Evolutionary conservation across 2,113 vertebrate genomes (phyloP).

Genomic region (Anarhynchus alexandrinus): DNA sequence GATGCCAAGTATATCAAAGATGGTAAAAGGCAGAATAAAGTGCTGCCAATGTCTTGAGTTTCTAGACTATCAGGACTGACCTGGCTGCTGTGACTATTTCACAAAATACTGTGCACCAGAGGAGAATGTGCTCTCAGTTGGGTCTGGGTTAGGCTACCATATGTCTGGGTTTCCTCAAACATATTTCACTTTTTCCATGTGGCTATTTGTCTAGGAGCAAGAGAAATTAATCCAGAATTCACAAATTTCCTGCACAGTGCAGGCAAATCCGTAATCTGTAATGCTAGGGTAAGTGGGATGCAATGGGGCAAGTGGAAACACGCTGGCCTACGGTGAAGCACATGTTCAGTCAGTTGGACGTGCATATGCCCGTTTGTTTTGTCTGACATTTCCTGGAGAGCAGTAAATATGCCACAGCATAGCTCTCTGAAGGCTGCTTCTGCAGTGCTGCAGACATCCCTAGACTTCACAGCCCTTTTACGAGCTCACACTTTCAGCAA

Average conservation of each 20-base stretch:
- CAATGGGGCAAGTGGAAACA: neutral
- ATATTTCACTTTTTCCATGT: neutral
- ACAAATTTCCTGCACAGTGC: neutral
- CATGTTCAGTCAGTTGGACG: neutral
- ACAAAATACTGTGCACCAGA: neutral
- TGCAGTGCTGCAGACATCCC: neutral
- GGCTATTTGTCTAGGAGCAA: neutral
- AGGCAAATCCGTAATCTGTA: neutral
- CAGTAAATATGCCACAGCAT: neutral
- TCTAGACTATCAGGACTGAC: neutral
- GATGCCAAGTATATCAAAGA: neutral
- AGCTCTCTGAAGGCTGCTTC: neutral
- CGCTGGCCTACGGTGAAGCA: neutral
- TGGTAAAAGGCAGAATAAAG: neutral
- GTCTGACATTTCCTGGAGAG: neutral
- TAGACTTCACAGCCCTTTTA: neutral
- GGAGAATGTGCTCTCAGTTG: neutral
- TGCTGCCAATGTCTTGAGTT: neutral
- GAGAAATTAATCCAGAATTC: neutral
- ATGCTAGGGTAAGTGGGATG: neutral
- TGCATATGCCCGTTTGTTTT: neutral
- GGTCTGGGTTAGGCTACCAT: neutral
- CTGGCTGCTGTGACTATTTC: neutral
- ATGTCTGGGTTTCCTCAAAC: neutral
- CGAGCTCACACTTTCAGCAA: neutral